A percentile compares a stretch with the other conserved stretches of the same genome.
phyloP scores from a whole-genome alignment of 53 echinoderm and acorn worm genomes.

The Apostichopus leukothele region DNA sequence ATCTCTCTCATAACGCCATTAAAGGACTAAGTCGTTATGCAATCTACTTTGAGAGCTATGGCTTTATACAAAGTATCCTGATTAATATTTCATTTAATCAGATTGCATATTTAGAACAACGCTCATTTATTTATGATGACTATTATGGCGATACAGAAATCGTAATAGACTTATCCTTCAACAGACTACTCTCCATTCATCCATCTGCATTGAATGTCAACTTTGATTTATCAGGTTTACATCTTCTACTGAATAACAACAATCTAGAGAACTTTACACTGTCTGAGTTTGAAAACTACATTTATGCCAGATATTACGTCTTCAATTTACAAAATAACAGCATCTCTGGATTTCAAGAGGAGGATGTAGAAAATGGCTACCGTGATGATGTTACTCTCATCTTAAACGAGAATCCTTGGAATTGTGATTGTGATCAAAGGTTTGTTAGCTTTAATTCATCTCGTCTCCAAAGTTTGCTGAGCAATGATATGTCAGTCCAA shows the following conservation, averaged over 20 bases:
- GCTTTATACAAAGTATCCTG: not conserved
- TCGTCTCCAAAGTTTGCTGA: not conserved
- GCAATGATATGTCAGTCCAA: not conserved
- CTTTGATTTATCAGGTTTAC: too few relatives aligned
- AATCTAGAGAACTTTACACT: not conserved
- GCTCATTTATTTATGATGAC: not conserved
- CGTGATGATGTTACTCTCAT: not conserved
- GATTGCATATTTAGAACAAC: not conserved
- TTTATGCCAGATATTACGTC: not conserved
- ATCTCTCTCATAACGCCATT: not conserved
- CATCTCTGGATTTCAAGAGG: not conserved
- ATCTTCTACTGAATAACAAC: not conserved
- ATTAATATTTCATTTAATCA: not conserved
- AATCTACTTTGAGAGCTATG: not conserved
- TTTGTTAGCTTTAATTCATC: not conserved
- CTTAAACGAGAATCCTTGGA: not conserved
- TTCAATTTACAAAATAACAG: not conserved
- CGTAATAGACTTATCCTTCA: not conserved
- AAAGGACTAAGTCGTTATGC: not conserved
- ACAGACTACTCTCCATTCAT: not conserved
- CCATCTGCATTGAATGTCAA: not conserved
- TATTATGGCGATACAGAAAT: not conserved
- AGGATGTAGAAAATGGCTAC: not conserved
- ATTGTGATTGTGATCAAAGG: not conserved
- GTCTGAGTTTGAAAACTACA: not conserved